These are phyloP conservation scores for Lepetodrilus schrolli DNA, from an alignment of 2,888 invertebrate species.

Conservation along the genomic window DNA sequence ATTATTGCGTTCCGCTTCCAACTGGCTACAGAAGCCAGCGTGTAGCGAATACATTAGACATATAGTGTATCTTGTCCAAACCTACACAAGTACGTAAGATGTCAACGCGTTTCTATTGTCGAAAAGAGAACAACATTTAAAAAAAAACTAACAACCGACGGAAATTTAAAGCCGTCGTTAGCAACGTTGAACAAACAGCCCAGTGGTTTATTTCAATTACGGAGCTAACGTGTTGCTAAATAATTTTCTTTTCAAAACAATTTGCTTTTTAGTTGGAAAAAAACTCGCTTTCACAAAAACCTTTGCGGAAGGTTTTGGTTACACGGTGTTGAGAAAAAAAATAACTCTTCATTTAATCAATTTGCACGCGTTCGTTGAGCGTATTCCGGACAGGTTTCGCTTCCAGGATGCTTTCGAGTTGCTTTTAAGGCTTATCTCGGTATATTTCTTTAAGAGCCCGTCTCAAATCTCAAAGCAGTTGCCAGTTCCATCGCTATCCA, in stretches of 20 bases:
- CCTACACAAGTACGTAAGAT: background rate
- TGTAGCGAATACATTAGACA: background rate
- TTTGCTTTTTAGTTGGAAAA: constrained; percentile 4
- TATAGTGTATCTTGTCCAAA: background rate
- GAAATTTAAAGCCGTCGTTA: background rate
- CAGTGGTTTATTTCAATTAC: background rate
- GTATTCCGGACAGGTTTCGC: background rate
- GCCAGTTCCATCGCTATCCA: background rate
- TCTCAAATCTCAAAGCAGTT: constrained; percentile 15
- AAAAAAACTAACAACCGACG: too few relatives aligned
- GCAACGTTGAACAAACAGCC: background rate
- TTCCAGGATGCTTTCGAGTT: background rate
- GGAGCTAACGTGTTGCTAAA: constrained; percentile 11
- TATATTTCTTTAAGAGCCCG: background rate
- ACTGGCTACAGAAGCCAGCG: background rate
- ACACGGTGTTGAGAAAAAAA: constrained; percentile 13
- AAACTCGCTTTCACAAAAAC: constrained; percentile 17
- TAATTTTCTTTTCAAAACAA: constrained; percentile 33
- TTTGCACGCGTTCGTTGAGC: constrained; percentile 1
- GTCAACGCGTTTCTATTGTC: constrained; percentile 16
- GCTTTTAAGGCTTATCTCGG: background rate
- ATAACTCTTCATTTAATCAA: constrained; percentile 9
- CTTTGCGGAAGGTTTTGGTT: background rate
- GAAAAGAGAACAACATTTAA: background rate
- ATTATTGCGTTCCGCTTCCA: background rate